Base-by-base conservation (phyloP, 2,888 invertebrate genomes). In the Sarcophaga caerulescens region DNA sequence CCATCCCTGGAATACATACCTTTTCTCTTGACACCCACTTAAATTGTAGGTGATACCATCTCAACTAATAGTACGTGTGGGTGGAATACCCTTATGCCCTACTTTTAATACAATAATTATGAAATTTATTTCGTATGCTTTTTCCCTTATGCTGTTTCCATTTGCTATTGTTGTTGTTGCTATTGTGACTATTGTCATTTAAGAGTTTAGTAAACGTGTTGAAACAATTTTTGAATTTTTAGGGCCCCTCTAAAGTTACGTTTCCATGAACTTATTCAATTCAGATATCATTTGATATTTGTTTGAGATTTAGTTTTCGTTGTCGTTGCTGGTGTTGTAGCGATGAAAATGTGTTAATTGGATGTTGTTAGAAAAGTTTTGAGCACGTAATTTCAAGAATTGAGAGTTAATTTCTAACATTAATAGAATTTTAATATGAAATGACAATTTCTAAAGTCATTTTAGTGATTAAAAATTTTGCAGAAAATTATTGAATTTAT, bases 361-460 rank as follows among this genome's bases (percentile, higher is more conserved):
- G 57, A 59, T 71, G 44, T 19, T 71, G 59, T 57, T 52, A 23
- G 21, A 47, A 60, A 60, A 25, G 45, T 66, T 80, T 66, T n/a
- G 3, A 60, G 65, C 80, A 80, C 80, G 73, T 80, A 78, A 60
- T 78, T 65, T 71, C 23, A 17, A 25, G 11, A 63, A 35, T 52
- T 44, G 4, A 44, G 57, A 60, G 21, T 60, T 60, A 21, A 73
- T 44, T 19, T 59, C 52, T 57, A 57, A 17, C 59, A 71, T 79
- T 71, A 52, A 52, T 52, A 52, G 52, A 52, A 52, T 52, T 52
- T 14, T 52, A 52, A 52, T 52, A 52, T 52, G 12, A 52, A 52
- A 52, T 52, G 52, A 52, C 17, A 5, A 52, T 52, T 52, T 12
- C 12, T 17, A 52, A 52, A 17, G 12, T 14, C 5, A 52, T 14